phyloP scores from a whole-genome alignment of 2,888 invertebrate genomes.

The Diloba caeruleocephala region DNA sequence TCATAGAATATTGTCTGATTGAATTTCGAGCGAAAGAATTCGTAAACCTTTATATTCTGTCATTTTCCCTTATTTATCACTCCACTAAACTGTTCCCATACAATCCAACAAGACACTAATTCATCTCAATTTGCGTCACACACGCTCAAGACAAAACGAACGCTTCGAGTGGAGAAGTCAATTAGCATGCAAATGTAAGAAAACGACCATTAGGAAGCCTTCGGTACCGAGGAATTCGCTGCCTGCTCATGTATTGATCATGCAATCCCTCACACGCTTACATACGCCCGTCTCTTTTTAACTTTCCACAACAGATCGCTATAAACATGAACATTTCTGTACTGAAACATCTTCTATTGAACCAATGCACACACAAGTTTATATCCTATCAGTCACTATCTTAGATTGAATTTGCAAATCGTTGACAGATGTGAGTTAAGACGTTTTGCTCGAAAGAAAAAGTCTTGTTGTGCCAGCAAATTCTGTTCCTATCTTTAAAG shows the following conservation, averaged over 20 bases:
- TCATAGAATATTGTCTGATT: too few species aligned
- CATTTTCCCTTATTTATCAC: slow-evolving; percentile 6
- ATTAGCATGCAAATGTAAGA: slow-evolving; percentile 89
- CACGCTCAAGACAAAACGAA: slow-evolving; percentile 76
- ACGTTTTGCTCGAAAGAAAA: slow-evolving; percentile 40
- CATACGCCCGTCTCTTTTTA: slow-evolving; percentile 88
- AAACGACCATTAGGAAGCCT: slow-evolving; percentile 84
- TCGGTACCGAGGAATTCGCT: slow-evolving; percentile 64
- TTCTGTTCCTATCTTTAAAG: slow-evolving; percentile 84
- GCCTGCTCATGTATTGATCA: slow-evolving; percentile 82
- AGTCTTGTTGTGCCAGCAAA: slow-evolving; percentile 85
- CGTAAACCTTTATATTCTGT: background rate
- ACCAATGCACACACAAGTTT: slow-evolving; percentile 39
- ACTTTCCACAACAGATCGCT: slow-evolving; percentile 87
- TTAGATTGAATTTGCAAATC: slow-evolving; percentile 32
- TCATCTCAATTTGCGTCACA: slow-evolving; percentile 78
- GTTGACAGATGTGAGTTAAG: slow-evolving; percentile 30
- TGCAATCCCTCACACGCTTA: slow-evolving; percentile 84
- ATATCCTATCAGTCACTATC: background rate
- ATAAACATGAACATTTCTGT: slow-evolving; percentile 83
- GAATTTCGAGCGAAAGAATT: too few species aligned
- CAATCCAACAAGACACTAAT: slow-evolving; percentile 68
- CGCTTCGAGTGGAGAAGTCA: slow-evolving; percentile 76
- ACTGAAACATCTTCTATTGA: slow-evolving; percentile 67
- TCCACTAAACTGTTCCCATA: slow-evolving; percentile 46